These are phyloP conservation scores for Baryphthengus martii DNA, from an alignment of 2,113 vertebrate genomes.

Conservation along the genomic window DNA sequence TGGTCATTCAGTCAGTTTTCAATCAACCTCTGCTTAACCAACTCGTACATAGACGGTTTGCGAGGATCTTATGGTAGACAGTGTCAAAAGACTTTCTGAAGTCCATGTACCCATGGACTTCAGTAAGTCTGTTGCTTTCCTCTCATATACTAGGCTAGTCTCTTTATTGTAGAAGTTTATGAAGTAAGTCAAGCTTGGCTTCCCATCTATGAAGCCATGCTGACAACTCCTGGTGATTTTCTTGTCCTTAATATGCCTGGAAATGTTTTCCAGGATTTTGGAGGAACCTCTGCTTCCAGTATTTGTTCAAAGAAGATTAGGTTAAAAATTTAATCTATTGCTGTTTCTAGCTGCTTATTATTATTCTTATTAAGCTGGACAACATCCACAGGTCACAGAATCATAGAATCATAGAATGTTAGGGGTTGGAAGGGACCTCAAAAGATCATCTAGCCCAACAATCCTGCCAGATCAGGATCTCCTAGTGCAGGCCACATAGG, in stretches of 20 bases:
- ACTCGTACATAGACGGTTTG: neutral
- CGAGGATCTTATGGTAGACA: neutral
- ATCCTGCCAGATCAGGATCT: too few relatives aligned
- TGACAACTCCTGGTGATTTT: neutral
- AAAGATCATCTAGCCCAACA: too few relatives aligned
- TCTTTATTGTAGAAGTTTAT: neutral
- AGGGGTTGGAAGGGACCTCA: too few relatives aligned
- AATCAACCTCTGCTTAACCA: neutral
- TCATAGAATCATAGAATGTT: too few relatives aligned
- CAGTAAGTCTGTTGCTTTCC: neutral
- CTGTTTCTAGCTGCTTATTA: neutral
- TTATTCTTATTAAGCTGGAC: neutral
- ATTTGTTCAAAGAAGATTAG: neutral
- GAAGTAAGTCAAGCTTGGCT: neutral
- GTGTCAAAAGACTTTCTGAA: neutral
- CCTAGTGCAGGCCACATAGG: too few relatives aligned
- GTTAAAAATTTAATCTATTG: neutral
- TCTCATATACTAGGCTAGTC: too few relatives aligned
- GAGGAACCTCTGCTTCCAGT: neutral
- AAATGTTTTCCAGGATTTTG: neutral
- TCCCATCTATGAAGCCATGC: neutral
- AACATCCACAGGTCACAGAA: neutral
- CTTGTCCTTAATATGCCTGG: neutral
- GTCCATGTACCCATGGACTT: neutral
- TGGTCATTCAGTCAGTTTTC: neutral